These are phyloP conservation scores for Phalangium opilio DNA, from an alignment of 2,888 invertebrate species.

Conservation along the genomic window DNA sequence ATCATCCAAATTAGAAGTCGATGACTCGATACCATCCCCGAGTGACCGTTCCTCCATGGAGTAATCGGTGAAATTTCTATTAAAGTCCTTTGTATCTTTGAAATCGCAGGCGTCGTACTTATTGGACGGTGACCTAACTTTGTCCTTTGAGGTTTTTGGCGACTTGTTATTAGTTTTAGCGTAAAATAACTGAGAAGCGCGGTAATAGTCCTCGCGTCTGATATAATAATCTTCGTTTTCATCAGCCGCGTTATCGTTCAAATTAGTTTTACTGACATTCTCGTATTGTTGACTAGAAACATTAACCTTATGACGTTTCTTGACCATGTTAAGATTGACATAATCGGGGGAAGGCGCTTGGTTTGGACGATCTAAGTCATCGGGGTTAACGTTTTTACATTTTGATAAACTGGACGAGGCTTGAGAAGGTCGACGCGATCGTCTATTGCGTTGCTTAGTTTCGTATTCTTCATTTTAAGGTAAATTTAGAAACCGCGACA, in stretches of 20 bases:
- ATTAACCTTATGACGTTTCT: slow-evolving; percentile 1
- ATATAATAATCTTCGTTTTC: slow-evolving; percentile 14
- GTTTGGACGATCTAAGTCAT: not conserved
- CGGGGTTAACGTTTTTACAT: too few species aligned
- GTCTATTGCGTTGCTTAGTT: too few species aligned
- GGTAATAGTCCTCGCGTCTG: slow-evolving; percentile 19
- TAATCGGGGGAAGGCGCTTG: slow-evolving; percentile 19
- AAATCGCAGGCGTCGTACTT: not conserved
- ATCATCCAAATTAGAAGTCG: not conserved
- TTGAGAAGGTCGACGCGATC: too few species aligned
- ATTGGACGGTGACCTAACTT: not conserved
- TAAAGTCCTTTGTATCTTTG: not conserved
- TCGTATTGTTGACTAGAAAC: slow-evolving; percentile 2
- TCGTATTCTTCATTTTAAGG: too few species aligned
- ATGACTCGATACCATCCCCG: not conserved
- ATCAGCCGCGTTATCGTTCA: slow-evolving; percentile 4
- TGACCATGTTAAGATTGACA: slow-evolving; percentile 16
- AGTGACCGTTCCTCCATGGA: not conserved
- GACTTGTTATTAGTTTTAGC: slow-evolving; percentile 3
- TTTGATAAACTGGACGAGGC: too few species aligned
- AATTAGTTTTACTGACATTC: slow-evolving; percentile 8
- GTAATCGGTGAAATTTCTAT: not conserved
- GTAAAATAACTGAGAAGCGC: slow-evolving; percentile 20
- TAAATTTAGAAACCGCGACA: too few species aligned
- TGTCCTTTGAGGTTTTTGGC: not conserved